Evolutionary conservation across 2,888 invertebrate genomes (phyloP), one percentile per base, ranked within the genome.

Genomic region (Gortyna flavago): DNA sequence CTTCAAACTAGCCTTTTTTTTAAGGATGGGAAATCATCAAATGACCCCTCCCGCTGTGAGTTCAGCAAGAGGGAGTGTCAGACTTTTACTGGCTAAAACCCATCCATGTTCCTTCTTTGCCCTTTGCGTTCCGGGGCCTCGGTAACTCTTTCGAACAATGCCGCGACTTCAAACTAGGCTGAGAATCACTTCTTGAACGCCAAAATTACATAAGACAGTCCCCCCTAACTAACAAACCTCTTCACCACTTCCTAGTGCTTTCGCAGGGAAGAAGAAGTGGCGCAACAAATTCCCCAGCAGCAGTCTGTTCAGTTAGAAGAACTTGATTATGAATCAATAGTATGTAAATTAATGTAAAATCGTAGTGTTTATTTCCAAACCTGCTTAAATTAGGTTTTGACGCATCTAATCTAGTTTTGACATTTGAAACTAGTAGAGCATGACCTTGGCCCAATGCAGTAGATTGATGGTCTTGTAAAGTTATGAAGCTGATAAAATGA

Each of bases 381-480:
- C 16, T 29, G 67, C 48, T 8, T 62, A 9, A 54, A 64, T 13
- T 16, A 79, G 44, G 18, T 71, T 7, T 85, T 48, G 44, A 29
- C 0, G 11, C 4, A 68, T n/a, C 65, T 35, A n/a, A 9, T 61
- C 51, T 48, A 80, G 64, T 64, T 72, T n/a, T 83, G 61, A 67
- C 62, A 83, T 83, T 85, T 75, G 4, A 59, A 62, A 44, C 29
- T n/a, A 21, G 41, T 66, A 4, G 32, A 62, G 54, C 35, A 44
- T 44, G 16, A 79, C 79, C 79, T 67, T 79, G 83, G 21, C 21
- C 66, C 13, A 44, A 38, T 62, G 81, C 44, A 74, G 38, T 38
- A 35, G 11, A 80, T 80, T 48, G 38, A 80, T 64, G 66, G 25
- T 44, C 51, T 61, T 54, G 6, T 13, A 25, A 67, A 59, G 61